These are phyloP conservation scores for Tapirus indicus DNA, from an alignment of 2,797 vertebrate species.

Conservation along the genomic window DNA sequence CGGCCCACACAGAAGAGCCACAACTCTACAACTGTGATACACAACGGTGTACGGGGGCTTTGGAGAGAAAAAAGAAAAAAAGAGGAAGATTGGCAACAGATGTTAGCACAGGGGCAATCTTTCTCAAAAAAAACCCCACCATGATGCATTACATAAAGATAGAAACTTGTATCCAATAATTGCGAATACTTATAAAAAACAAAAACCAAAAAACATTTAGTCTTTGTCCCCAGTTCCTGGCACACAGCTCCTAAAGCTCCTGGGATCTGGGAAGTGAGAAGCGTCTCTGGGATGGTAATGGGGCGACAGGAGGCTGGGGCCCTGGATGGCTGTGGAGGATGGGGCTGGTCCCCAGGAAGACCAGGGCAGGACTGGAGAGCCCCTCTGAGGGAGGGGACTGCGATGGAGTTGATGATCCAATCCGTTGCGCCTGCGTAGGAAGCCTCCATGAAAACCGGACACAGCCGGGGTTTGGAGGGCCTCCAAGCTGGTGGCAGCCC, in stretches of 20 bases:
- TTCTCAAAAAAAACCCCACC: no score
- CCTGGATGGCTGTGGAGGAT: neutral
- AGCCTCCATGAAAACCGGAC: neutral
- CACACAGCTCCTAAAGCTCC: neutral
- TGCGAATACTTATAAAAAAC: no score
- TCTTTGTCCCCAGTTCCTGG: no score
- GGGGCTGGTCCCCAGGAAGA: neutral
- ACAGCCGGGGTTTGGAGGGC: neutral
- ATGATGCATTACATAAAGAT: no score
- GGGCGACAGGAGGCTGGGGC: neutral
- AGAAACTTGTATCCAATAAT: no score
- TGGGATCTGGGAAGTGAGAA: neutral
- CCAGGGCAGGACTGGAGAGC: neutral
- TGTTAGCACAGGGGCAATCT: no score
- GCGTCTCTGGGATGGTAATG: neutral
- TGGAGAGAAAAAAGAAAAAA: no score
- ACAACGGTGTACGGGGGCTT: no score
- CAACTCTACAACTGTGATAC: no score
- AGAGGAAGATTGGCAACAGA: no score
- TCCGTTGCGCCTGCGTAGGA: accelerated
- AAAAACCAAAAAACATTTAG: neutral
- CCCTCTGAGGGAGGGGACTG: neutral
- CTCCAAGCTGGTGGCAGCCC: neutral
- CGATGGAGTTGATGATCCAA: neutral
- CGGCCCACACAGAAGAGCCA: no score